Evolutionary conservation across 2,888 invertebrate species (phyloP).

Genomic region (Acrobasis suavella): DNA sequence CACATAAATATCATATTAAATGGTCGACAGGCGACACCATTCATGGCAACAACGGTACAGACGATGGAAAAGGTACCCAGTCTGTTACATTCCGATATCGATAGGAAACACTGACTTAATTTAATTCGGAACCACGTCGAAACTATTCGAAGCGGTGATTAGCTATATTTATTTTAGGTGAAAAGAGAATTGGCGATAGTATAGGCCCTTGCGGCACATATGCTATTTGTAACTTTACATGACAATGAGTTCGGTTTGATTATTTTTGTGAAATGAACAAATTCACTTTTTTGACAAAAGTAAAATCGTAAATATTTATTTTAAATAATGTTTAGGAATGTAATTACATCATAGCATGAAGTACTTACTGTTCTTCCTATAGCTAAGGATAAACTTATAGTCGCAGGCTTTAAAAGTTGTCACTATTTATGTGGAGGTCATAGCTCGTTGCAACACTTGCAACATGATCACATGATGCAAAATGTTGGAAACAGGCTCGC

Average conservation of each 20-base stretch:
- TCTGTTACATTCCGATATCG: background rate
- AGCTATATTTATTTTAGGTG: background rate
- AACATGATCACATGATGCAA: slow-evolving; percentile 5
- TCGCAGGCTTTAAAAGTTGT: background rate
- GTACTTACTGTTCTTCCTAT: no score
- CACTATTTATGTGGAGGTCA: slow-evolving; percentile 7
- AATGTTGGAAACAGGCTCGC: slow-evolving; percentile 3
- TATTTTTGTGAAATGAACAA: no score
- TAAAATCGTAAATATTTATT: no score
- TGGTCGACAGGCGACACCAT: slow-evolving; percentile 9
- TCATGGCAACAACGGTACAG: slow-evolving; percentile 11
- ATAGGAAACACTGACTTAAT: slow-evolving; percentile 7
- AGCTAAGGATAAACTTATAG: no score
- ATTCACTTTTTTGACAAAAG: no score
- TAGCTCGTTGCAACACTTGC: slow-evolving; percentile 13
- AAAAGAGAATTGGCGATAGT: background rate
- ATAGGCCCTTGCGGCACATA: background rate
- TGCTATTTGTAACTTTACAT: background rate
- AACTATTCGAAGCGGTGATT: background rate
- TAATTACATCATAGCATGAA: no score
- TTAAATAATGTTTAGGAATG: no score
- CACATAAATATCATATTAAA: slow-evolving; percentile 14
- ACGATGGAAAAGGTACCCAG: slow-evolving; percentile 12
- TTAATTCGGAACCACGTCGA: background rate
- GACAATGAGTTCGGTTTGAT: background rate